These are phyloP conservation scores for Sialia sialis DNA, from an alignment of 2,113 vertebrate genomes.

Conservation along the genomic window DNA sequence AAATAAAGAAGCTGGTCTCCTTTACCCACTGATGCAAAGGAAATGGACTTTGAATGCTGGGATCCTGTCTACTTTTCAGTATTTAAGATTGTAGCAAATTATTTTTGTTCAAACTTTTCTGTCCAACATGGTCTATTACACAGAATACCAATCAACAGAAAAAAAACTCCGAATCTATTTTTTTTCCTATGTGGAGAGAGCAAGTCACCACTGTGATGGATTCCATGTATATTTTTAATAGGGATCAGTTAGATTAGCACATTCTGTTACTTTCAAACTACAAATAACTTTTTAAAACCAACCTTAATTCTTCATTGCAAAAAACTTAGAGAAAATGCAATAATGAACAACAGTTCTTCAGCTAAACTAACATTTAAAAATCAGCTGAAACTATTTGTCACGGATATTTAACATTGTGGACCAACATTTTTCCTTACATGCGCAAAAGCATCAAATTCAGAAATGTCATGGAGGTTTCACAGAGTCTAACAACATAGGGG, in stretches of 20 bases:
- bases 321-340: background rate
- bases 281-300: background rate
- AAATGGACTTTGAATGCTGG: background rate
- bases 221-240: background rate
- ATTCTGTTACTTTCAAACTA: background rate
- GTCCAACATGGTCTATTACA: background rate
- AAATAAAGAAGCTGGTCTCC: background rate
- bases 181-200: background rate
- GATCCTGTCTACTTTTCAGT: background rate
- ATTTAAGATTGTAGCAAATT: background rate
- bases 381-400: background rate
- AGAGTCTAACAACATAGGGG: background rate
- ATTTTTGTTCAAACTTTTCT: background rate
- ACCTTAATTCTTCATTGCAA: background rate
- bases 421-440: background rate
- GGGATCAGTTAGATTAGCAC: background rate
- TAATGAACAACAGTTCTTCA: background rate
- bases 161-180: background rate
- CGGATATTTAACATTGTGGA: background rate
- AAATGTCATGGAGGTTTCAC: background rate
- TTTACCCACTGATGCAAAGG: fast-evolving
- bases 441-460: background rate
- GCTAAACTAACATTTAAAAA: background rate
- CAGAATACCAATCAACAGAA: background rate
- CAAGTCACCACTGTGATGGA: fast-evolving